phyloP scores from a whole-genome alignment of 2,888 invertebrate species.

The Petrolisthes cinctipes region DNA sequence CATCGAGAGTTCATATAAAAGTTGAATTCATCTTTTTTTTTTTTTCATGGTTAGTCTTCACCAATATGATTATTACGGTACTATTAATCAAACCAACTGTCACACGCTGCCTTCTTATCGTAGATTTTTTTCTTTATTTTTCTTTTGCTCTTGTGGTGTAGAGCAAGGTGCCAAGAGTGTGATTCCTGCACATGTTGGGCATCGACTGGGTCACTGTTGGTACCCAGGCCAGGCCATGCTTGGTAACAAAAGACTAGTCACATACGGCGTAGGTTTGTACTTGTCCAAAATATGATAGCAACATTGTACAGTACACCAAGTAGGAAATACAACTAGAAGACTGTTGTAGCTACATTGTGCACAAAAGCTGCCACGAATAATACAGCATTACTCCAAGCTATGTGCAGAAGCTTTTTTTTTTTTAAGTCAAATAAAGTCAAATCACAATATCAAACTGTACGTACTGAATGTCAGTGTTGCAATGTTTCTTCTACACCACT shows the following conservation, averaged over 20 bases:
- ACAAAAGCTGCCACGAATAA: slow-evolving; percentile 8
- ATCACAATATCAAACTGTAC: too few species aligned
- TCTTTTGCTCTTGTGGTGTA: not conserved
- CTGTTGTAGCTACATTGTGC: slow-evolving; percentile 18
- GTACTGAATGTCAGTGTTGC: too few species aligned
- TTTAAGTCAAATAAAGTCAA: too few species aligned
- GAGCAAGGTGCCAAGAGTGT: not conserved
- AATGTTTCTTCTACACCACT: too few species aligned
- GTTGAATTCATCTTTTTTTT: too few species aligned
- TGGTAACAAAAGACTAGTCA: not conserved
- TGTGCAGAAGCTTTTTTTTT: too few species aligned
- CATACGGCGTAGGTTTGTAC: slow-evolving; percentile 8
- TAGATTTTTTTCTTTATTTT: too few species aligned
- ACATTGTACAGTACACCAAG: slow-evolving; percentile 12
- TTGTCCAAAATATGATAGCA: slow-evolving; percentile 13
- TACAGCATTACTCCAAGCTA: slow-evolving; percentile 3
- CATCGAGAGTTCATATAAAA: too few species aligned
- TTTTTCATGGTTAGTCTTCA: too few species aligned
- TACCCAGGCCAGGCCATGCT: not conserved
- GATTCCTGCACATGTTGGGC: slow-evolving; percentile 8
- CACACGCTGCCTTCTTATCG: too few species aligned
- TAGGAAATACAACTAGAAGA: slow-evolving; percentile 13
- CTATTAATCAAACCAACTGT: too few species aligned
- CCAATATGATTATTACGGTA: too few species aligned
- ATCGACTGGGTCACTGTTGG: slow-evolving; percentile 10